Evolutionary conservation across 2,888 invertebrate species (phyloP), one percentile per base, ranked within the genome.

Genomic region (Lasiommata megera): DNA sequence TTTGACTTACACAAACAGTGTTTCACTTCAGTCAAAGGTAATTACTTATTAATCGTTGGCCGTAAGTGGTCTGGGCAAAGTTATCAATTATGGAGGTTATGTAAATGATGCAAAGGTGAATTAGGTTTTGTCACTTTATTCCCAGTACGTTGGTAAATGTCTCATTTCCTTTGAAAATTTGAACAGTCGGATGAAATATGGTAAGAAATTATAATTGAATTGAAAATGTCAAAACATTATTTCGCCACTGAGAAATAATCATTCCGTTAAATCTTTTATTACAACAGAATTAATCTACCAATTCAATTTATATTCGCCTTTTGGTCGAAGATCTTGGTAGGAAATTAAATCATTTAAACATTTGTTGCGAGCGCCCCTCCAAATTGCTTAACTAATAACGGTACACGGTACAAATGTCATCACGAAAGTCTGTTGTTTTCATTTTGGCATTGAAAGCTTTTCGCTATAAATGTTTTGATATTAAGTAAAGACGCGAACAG

Each of bases 321-420:
- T 41, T 31, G 40, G 52, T 41, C 41, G 31, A 41, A 52, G 31
- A 18, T 11, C 31, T 52, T 41, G 52, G 52, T 41, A 52, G 52
- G 52, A 52, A 52, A 52, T 52, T 41, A 52, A 52, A 52, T 52
- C 41, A 52, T 52, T 52, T 41, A 52, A 52, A 52, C 41, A 52
- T 52, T 52, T 52, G 52, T 52, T 52, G 41, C 31, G 41, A 52
- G 6, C 52, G 52, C 17, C 52, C 52, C 18, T 52, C 40, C 51
- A 41, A 52, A 52, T 52, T 52, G 52, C 41, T 41, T 52, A 52
- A 52, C 41, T 38, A 29, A 50, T 50, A 52, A 40, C 29, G 51
- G 40, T 40, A 40, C 29, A 41, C 31, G 41, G 52, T 52, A 41
- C 41, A 31, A 52, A 52, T 41, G 40, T 41, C 41, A 40, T 51